Evolutionary conservation across 2,888 invertebrate genomes (phyloP), one percentile per base, ranked within the genome.

Genomic region (Chaetoderma sp.): DNA sequence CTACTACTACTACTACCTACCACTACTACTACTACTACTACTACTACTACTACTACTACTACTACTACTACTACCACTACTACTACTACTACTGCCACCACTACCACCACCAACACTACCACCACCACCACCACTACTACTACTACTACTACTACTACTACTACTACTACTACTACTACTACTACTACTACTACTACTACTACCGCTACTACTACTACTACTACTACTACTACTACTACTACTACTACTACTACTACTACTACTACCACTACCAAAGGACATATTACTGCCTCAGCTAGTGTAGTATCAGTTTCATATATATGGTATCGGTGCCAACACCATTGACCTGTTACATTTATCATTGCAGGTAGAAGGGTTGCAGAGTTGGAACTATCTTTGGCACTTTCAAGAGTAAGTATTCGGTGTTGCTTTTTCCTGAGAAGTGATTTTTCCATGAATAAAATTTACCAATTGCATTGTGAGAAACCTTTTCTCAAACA

Each of bases 331-430:
- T n/a, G n/a, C n/a, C n/a, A n/a, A n/a, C n/a, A n/a, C n/a, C 2
- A 4, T 47, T 47, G 21, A 2, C 4, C 21, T 27, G 25, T 52
- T 27, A 32, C 44, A 18, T 60, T 13, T 55, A 28, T 27, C 45
- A 10, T 67, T 63, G 30, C 62, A 73, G 73, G 75, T 10, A 63
- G 72, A 42, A 70, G 75, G 23, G 66, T 76, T 23, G 94, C 95
- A 0, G 91, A 93, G 83, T 86, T 90, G 52, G 94, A 94, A 87
- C 89, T 95, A 78, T 89, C 90, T 65, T 88, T 91, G 49, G 88
- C 93, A 13, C 80, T 94, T 49, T 88, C 88, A 28, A 89, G 91
- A 89, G 93, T 93, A 88, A 82, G 70, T 52, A 10, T 52, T 23
- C 2, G 32, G 10, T 36, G 10, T 13, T 36, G 39, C 39, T n/a